A percentile compares a stretch with the other conserved stretches of the same genome.
phyloP scores from a whole-genome alignment of 2,888 invertebrate genomes.

The Gerris lacustris region DNA sequence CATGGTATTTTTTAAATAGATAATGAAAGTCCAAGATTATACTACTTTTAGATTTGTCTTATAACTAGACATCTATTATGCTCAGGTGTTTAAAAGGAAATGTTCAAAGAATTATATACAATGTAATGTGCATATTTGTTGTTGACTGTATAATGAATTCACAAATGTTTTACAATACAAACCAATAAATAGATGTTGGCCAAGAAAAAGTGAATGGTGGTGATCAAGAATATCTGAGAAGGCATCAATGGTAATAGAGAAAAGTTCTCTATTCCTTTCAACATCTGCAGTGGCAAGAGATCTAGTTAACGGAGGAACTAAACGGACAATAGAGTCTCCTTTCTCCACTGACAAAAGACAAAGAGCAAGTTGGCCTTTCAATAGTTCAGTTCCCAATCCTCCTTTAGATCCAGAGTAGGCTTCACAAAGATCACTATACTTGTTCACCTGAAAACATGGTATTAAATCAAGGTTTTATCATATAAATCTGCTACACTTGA shows the following conservation, averaged over 20 bases:
- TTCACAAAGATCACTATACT: not conserved
- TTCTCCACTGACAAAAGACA: constrained; percentile 21
- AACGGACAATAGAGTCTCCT: constrained; percentile 19
- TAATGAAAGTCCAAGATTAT: too few species aligned
- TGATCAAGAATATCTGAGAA: constrained; percentile 35
- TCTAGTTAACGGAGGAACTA: constrained; percentile 15
- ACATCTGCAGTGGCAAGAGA: not conserved
- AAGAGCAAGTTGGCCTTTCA: constrained; percentile 22
- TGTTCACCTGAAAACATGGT: not conserved
- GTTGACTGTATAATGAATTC: too few species aligned
- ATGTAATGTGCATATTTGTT: too few species aligned
- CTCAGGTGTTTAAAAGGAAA: too few species aligned
- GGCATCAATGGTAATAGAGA: constrained; percentile 37
- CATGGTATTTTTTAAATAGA: too few species aligned
- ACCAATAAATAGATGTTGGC: constrained; percentile 28
- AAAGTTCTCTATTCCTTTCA: constrained; percentile 25
- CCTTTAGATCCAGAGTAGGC: constrained; percentile 6
- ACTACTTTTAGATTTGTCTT: too few species aligned
- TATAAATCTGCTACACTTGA: too few species aligned
- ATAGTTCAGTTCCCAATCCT: constrained; percentile 11
- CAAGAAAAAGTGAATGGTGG: constrained; percentile 33
- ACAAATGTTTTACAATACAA: constrained; percentile 21
- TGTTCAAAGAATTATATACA: too few species aligned
- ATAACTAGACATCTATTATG: too few species aligned
- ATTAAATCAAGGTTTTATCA: too few species aligned